A percentile compares a stretch with the other conserved stretches of the same genome.
Evolutionary conservation across 2,113 vertebrate species (phyloP).

Genomic region (Zootoca vivipara): DNA sequence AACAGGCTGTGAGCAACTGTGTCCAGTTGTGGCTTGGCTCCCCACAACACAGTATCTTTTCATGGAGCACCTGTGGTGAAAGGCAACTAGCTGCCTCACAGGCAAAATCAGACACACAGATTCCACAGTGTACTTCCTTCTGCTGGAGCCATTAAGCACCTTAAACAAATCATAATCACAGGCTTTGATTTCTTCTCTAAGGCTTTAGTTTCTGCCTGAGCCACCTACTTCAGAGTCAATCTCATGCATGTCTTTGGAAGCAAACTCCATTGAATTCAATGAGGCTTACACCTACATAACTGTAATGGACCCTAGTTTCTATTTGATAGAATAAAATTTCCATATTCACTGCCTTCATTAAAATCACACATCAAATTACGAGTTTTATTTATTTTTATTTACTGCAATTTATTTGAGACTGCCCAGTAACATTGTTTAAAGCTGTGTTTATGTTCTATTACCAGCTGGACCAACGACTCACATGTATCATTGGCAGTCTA

Average conservation of each 20-base stretch:
- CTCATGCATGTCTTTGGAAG: neutral
- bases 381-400: no score
- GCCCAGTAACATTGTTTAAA: no score
- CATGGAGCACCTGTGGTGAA: neutral
- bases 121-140: neutral
- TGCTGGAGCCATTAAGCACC: neutral
- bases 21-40: no score
- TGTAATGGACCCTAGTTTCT: neutral
- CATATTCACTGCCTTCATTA: neutral
- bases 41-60: neutral
- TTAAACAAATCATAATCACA: neutral
- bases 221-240: neutral
- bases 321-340: neutral
- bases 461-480: neutral
- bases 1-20: neutral
- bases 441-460: neutral
- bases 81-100: neutral
- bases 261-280: neutral
- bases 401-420: no score
- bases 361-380: no score
- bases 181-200: neutral
- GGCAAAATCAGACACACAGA: neutral
- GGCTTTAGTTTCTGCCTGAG: neutral
- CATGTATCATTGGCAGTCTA: neutral
- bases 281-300: neutral